phyloP scores from a whole-genome alignment of 2,888 invertebrate genomes.

The Trachelus tabidus region DNA sequence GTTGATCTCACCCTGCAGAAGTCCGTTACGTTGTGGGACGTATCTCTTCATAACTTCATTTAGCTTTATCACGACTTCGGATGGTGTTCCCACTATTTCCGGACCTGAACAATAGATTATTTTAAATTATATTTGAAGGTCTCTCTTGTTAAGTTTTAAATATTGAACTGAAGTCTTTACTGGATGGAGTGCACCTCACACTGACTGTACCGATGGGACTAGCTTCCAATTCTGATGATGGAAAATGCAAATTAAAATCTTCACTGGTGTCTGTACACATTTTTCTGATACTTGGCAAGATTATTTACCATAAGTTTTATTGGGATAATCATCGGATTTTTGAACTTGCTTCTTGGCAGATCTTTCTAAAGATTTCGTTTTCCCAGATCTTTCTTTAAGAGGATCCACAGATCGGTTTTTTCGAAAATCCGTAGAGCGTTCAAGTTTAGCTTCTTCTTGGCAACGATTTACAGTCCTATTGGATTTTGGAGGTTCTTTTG shows the following conservation, averaged over 20 bases:
- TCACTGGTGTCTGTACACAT: background rate
- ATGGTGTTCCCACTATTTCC: conserved; percentile 23
- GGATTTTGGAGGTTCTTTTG: background rate
- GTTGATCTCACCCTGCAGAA: conserved; percentile 8
- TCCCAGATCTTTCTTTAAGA: no score
- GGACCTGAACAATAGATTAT: conserved; percentile 13
- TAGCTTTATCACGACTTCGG: conserved; percentile 19
- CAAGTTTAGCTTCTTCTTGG: background rate
- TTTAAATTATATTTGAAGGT: background rate
- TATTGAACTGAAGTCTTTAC: background rate
- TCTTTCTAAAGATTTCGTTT: background rate
- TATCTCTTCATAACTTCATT: conserved; percentile 12
- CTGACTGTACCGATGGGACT: background rate
- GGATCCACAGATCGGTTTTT: background rate
- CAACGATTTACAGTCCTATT: background rate
- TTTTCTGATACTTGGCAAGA: background rate
- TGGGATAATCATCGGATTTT: background rate
- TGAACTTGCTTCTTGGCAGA: background rate
- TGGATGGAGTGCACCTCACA: conserved; percentile 11
- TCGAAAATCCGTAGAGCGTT: background rate
- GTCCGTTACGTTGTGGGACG: conserved; percentile 2
- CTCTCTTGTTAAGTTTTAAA: background rate
- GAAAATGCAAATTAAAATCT: background rate
- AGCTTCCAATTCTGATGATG: background rate
- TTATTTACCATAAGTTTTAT: background rate